These are phyloP conservation scores for Brachyhypopomus occidentalis DNA, from an alignment of 2,113 vertebrate genomes.

Conservation along the genomic window DNA sequence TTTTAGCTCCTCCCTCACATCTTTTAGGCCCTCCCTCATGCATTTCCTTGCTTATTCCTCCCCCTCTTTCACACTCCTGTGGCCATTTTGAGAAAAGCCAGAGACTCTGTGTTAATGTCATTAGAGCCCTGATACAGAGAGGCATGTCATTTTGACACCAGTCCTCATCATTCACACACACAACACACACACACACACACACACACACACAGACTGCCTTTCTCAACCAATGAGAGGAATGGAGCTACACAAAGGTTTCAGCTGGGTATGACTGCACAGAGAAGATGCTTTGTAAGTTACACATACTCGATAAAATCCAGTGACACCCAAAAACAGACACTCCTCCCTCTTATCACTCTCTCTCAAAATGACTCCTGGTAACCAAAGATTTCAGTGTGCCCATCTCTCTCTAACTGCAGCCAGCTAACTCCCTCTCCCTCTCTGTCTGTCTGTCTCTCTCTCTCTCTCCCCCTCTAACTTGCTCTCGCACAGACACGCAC, in stretches of 20 bases:
- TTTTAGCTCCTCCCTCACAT: not conserved
- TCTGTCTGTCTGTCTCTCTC: not conserved
- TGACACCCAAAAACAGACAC: not conserved
- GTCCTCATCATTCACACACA: conserved; percentile 22
- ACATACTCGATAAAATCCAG: not conserved
- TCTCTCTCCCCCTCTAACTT: conserved; percentile 7
- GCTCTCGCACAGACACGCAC: conserved; percentile 16
- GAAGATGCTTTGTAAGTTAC: not conserved
- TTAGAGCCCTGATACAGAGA: conserved; percentile 49
- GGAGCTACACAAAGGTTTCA: not conserved
- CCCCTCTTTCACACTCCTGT: not conserved
- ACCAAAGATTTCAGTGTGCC: conserved; percentile 22
- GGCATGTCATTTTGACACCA: conserved; percentile 12
- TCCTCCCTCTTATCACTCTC: not conserved
- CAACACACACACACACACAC: conserved; percentile 12
- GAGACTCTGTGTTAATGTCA: conserved; percentile 45
- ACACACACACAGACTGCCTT: not conserved
- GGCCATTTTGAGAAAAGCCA: conserved; percentile 40
- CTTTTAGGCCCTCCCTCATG: not conserved
- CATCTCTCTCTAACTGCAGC: not conserved
- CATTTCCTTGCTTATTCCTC: not conserved
- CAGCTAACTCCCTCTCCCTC: not conserved
- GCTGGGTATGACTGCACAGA: not conserved
- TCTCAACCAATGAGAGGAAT: not conserved
- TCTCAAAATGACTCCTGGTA: not conserved